Percentiles rank a stretch among this genome's conserved stretches.
Conservation (phyloP, 2,113 vertebrate genomes). For the Meleagris gallopavo region DNA sequence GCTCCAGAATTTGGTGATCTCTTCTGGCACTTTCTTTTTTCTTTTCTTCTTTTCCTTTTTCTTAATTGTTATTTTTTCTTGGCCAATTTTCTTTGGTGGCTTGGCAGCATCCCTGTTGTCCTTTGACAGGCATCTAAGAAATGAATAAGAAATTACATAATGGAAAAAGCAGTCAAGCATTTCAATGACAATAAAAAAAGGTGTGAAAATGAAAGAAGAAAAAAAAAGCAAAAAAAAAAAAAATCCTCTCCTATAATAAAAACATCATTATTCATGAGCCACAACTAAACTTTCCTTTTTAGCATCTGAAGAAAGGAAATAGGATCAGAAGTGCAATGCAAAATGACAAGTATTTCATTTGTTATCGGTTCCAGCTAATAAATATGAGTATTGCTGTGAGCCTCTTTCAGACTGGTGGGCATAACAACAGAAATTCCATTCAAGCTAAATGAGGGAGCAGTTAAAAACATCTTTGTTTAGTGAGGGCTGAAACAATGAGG, state of each 20-base stretch:
- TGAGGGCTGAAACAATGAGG: neutral
- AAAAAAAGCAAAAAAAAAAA: accelerated
- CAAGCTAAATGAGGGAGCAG: constrained; percentile 23
- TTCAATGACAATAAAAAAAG: constrained; percentile 18
- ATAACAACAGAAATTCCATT: constrained; percentile 43
- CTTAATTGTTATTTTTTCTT: neutral
- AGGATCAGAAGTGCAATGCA: neutral
- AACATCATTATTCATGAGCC: neutral
- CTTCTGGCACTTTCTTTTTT: neutral
- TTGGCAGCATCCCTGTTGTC: neutral
- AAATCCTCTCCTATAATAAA: neutral
- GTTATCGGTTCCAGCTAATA: constrained; percentile 56
- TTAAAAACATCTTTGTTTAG: constrained; percentile 53
- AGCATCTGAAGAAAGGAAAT: neutral
- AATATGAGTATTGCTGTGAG: constrained; percentile 48
- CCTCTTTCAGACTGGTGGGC: constrained; percentile 15
- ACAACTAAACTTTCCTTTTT: neutral
- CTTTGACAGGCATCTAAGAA: constrained; percentile 4
- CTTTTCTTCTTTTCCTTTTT: accelerated
- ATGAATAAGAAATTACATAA: constrained; percentile 1
- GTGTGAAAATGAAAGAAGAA: neutral
- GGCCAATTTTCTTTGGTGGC: neutral
- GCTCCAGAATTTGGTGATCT: neutral
- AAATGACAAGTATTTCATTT: constrained; percentile 39
- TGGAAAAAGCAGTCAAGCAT: constrained; percentile 4